Percentiles rank a stretch among this genome's conserved stretches.
These are phyloP conservation scores for Gryon sp. DNA, from an alignment of 1,140 invertebrate species.

Conservation along the genomic window DNA sequence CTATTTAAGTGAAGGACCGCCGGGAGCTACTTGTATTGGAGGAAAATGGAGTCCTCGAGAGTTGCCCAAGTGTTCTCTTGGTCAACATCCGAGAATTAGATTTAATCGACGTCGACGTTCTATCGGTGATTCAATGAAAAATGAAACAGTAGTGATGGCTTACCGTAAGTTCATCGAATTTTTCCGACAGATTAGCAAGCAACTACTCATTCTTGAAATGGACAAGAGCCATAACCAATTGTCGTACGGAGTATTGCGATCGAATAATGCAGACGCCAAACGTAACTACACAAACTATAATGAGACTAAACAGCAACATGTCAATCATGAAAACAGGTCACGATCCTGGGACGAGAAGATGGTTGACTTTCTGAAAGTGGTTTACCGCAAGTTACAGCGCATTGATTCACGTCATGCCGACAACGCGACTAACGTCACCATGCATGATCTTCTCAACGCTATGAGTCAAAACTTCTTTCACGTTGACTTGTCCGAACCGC, in stretches of 20 bases:
- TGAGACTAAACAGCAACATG: constrained; percentile 63
- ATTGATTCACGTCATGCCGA: constrained; percentile 74
- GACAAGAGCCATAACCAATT: constrained; percentile 70
- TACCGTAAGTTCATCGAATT: constrained; percentile 77
- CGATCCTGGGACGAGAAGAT: constrained; percentile 75
- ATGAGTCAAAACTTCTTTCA: constrained; percentile 78
- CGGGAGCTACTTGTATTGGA: constrained; percentile 94
- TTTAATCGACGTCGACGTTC: constrained; percentile 87
- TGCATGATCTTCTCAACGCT: constrained; percentile 76
- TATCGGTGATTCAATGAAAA: constrained; percentile 69
- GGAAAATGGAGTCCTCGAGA: constrained; percentile 92
- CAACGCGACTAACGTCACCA: constrained; percentile 73
- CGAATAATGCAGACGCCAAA: not conserved
- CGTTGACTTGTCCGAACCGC: constrained; percentile 73
- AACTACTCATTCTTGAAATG: constrained; percentile 75
- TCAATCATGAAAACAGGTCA: constrained; percentile 68
- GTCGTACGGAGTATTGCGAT: constrained; percentile 30
- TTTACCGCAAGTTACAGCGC: constrained; percentile 74
- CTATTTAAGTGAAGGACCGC: constrained; percentile 90
- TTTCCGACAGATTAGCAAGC: constrained; percentile 77
- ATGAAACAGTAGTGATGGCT: constrained; percentile 66
- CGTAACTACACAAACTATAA: constrained; percentile 34
- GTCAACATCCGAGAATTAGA: constrained; percentile 89
- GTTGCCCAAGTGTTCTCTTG: constrained; percentile 86
- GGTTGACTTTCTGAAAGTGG: constrained; percentile 75